Evolutionary conservation across 1,140 invertebrate genomes (phyloP).

Genomic region (Pseudomyrmex flavicornis): DNA sequence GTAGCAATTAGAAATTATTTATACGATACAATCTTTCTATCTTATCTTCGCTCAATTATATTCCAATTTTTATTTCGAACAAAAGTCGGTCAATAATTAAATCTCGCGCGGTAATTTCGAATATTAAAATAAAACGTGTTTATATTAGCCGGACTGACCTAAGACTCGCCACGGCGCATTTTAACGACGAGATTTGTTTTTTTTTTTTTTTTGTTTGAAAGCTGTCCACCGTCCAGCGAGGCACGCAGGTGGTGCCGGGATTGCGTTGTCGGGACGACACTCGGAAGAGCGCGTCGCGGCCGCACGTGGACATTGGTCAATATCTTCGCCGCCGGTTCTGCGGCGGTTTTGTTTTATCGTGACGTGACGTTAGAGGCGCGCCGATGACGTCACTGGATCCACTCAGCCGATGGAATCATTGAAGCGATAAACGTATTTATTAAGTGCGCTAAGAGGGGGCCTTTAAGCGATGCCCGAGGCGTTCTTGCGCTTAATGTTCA

Average conservation of each 20-base stretch:
- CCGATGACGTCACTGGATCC: constrained; percentile 78
- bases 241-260: constrained; percentile 28
- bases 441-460: constrained; percentile 74
- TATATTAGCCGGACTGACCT: constrained; percentile 18
- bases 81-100: too few species aligned
- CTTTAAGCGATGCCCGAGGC: constrained; percentile 68
- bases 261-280: constrained; percentile 44
- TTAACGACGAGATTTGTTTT: constrained; percentile 43
- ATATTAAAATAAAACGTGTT: neutral
- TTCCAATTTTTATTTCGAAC: neutral
- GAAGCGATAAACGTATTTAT: constrained; percentile 80
- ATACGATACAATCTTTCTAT: neutral
- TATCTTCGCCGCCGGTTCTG: constrained; percentile 53
- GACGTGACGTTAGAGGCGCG: constrained; percentile 77
- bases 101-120: neutral
- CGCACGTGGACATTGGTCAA: constrained; percentile 54
- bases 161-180: constrained; percentile 40
- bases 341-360: constrained; percentile 77
- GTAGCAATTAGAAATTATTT: too few species aligned
- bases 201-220: constrained; percentile 55
- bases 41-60: neutral
- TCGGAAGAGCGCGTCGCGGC: neutral
- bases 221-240: neutral
- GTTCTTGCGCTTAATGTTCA: constrained; percentile 70
- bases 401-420: constrained; percentile 77